These are phyloP conservation scores for Pluvialis apricaria DNA, from an alignment of 2,113 vertebrate genomes.

Conservation along the genomic window DNA sequence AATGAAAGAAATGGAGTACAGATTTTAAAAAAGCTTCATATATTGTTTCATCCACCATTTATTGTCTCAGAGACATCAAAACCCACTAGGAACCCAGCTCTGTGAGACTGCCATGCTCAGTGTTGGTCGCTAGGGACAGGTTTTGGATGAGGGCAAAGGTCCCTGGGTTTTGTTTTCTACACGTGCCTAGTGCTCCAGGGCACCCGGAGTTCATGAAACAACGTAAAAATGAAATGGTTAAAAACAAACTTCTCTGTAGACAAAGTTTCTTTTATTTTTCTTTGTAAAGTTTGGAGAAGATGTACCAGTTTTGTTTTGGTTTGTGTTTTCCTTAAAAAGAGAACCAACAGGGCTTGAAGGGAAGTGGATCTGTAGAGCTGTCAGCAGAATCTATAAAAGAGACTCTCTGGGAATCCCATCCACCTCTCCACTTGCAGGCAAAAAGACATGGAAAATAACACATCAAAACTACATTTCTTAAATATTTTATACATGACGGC, in stretches of 20 bases:
- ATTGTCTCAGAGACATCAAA: not conserved
- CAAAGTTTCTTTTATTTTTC: conserved; percentile 20
- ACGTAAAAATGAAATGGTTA: not conserved
- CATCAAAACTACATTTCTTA: conserved; percentile 51
- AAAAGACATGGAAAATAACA: conserved; percentile 53
- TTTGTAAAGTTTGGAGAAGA: conserved; percentile 21
- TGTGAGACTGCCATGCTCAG: not conserved
- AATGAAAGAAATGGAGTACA: not conserved
- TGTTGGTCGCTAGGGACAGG: not conserved
- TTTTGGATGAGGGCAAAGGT: not conserved
- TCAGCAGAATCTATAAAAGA: conserved; percentile 58
- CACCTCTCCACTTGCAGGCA: conserved; percentile 28
- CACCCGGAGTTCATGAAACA: not conserved
- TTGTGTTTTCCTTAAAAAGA: conserved; percentile 7
- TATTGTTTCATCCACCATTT: not conserved
- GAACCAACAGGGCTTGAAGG: conserved; percentile 43
- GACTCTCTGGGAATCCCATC: conserved; percentile 49
- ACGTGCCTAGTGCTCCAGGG: not conserved
- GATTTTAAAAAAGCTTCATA: not conserved
- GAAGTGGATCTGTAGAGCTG: conserved; percentile 42
- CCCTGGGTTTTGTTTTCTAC: not conserved
- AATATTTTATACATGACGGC: conserved; percentile 63
- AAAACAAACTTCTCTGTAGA: not conserved
- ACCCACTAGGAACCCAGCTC: not conserved
- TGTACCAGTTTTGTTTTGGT: not conserved